Base-by-base conservation (phyloP, 2,113 vertebrate genomes). In the Leptodactylus fuscus region DNA sequence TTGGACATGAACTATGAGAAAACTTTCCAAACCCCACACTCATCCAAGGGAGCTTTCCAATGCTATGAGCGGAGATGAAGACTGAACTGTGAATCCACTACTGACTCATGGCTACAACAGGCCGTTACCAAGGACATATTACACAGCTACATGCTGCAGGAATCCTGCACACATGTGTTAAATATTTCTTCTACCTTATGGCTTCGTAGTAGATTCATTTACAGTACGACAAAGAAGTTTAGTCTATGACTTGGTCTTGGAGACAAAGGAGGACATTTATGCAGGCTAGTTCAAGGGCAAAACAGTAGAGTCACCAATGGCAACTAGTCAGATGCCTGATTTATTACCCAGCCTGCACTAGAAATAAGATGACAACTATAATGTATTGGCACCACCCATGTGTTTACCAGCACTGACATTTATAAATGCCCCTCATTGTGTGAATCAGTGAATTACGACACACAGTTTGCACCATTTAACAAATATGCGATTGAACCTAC, bases 91-190 rank as follows among this genome's bases (percentile, higher is more conserved):
- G 73, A 67, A 60, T 32, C 41, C 29, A 51, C n/a, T 32, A 69
- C 5, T 48, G 46, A 78, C 27, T 62, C 58, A 22, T 2, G 8
- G 62, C 24, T 65, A 49, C 34, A 15, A 55, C 18, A 83, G 69
- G 15, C 44, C 51, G 53, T 51, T 20, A 32, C 49, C 7, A 53
- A 12, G 46, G 48, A 80, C 15, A 44, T 38, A 38, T 38, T 38
- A n/a, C n/a, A 58, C 29, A 32, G 74, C 24, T 55, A 80, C 77
- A 80, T 9, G 49, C 53, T 27, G 34, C 77, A 62, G 77, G 77
- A 60, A 80, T 80, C 77, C 55, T 44, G 9, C 34, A 60, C 77
- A 62, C 12, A 80, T 80, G 77, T 62, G 77, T 29, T 5, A 80
- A 16, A 80, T 80, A 80, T 60, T 77, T 78, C 27, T 36, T 18